Evolutionary conservation across 1,140 invertebrate genomes (phyloP).

Genomic region (Macrobrachium nipponense): DNA sequence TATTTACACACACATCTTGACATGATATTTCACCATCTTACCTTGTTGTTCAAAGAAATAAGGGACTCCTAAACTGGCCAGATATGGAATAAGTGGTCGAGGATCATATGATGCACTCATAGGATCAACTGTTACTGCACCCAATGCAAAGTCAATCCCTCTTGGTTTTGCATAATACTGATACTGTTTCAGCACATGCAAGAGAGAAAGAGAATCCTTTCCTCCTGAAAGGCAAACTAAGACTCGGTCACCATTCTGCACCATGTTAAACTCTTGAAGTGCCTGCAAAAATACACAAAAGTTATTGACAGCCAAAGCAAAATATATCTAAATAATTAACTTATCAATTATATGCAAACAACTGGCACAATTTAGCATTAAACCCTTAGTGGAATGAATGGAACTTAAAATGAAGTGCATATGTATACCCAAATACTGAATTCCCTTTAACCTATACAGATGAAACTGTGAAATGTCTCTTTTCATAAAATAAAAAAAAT

Average conservation of each 20-base stretch:
- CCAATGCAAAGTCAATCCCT: conserved; percentile 81
- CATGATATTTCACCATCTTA: conserved; percentile 60
- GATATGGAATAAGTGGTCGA: conserved; percentile 77
- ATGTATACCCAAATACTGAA: no score
- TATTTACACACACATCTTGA: neutral
- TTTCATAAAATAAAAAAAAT: no score
- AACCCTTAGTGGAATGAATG: no score
- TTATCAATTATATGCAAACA: no score
- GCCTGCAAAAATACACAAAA: conserved; percentile 72
- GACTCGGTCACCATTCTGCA: conserved; percentile 83
- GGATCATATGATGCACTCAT: conserved; percentile 76
- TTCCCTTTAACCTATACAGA: no score
- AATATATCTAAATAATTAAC: neutral
- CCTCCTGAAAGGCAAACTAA: conserved; percentile 87
- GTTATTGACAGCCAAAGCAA: neutral
- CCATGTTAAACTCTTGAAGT: conserved; percentile 86
- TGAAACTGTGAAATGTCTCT: no score
- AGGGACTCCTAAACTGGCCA: conserved; percentile 76
- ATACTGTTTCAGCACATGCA: conserved; percentile 88
- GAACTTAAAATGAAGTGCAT: no score
- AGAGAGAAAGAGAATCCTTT: conserved; percentile 82
- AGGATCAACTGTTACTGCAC: conserved; percentile 81
- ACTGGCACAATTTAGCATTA: no score
- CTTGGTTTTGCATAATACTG: conserved; percentile 79
- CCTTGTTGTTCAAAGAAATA: conserved; percentile 80